phyloP scores from a whole-genome alignment of 2,888 invertebrate species.

The Apeira syringaria region DNA sequence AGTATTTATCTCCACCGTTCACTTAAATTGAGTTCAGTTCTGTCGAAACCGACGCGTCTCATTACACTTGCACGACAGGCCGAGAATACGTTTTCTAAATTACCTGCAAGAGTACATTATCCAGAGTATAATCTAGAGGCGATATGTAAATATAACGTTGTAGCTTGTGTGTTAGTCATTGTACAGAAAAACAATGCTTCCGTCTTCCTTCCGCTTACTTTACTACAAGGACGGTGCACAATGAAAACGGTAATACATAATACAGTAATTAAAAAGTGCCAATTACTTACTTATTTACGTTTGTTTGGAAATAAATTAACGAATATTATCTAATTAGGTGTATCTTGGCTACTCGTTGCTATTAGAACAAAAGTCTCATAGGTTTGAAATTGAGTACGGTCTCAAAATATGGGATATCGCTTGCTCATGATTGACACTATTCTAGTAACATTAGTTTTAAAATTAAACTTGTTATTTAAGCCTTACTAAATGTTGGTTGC shows the following conservation, averaged over 20 bases:
- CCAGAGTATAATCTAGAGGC: slow-evolving; percentile 18
- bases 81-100: slow-evolving; percentile 20
- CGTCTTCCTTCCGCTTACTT: slow-evolving; percentile 28
- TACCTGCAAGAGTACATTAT: slow-evolving; percentile 13
- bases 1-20: slow-evolving; percentile 31
- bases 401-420: no score
- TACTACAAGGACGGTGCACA: slow-evolving; percentile 18
- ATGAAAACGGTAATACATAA: slow-evolving; percentile 5
- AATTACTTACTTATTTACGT: neutral
- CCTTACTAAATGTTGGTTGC: no score
- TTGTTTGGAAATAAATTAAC: neutral
- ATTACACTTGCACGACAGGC: slow-evolving; percentile 39
- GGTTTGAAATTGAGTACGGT: no score
- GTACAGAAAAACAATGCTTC: slow-evolving; percentile 25
- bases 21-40: slow-evolving; percentile 33
- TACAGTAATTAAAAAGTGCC: slow-evolving; percentile 3
- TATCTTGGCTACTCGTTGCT: no score
- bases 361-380: no score
- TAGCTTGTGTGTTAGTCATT: slow-evolving; percentile 15
- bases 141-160: slow-evolving; percentile 18
- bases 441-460: no score
- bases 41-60: slow-evolving; percentile 39
- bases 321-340: no score
- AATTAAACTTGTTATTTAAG: no score
- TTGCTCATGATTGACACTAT: no score